phyloP scores from a whole-genome alignment of 2,113 vertebrate genomes.

The Rhombomys opimus region DNA sequence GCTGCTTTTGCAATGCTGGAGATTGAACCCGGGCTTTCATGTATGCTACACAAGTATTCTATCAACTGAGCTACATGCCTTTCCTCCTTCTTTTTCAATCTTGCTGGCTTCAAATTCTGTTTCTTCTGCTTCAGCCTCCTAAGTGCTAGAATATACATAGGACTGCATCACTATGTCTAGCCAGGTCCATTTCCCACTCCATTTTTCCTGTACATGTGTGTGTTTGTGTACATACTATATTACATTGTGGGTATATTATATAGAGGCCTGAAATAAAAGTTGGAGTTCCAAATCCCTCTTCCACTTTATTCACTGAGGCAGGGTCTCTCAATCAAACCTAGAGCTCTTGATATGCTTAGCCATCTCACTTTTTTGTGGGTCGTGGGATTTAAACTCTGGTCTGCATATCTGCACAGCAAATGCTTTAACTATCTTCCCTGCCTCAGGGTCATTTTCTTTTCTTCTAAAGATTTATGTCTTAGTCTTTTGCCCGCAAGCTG shows the following conservation, averaged over 20 bases:
- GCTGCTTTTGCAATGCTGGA: not conserved
- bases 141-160: not conserved
- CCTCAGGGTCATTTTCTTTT: not conserved
- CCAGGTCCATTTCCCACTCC: too few relatives aligned
- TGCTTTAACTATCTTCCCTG: not conserved
- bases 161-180: not conserved
- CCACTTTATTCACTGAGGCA: not conserved
- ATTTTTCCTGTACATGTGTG: not conserved
- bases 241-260: not conserved
- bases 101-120: not conserved
- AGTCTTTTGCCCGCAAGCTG: not conserved
- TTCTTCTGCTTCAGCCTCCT: not conserved
- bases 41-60: not conserved
- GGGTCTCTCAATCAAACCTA: not conserved
- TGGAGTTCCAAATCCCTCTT: not conserved
- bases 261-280: not conserved
- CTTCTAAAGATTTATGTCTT: not conserved
- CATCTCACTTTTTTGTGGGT: not conserved
- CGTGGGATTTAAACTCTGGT: not conserved
- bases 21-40: not conserved
- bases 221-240: not conserved
- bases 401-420: not conserved
- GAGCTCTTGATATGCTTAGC: not conserved
- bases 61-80: not conserved
- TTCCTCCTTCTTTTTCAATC: not conserved